phyloP scores from a whole-genome alignment of 1,140 invertebrate species.

The Drosophila yakuba region DNA sequence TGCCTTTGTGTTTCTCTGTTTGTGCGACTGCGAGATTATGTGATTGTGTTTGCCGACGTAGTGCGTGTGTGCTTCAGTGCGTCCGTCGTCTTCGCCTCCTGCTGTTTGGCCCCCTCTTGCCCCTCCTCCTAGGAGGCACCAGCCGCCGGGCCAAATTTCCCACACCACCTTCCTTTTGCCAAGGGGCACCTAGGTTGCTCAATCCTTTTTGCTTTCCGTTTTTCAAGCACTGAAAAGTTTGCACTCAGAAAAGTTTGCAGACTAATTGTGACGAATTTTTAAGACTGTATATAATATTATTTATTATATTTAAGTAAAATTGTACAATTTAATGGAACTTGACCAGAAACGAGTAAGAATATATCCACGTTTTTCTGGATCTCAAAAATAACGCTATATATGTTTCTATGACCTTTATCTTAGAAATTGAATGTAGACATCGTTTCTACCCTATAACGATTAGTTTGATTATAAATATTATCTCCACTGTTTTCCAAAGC shows the following conservation, averaged over 20 bases:
- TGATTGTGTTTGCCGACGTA: slow-evolving; percentile 43
- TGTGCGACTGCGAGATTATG: slow-evolving; percentile 38
- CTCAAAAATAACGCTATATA: too few relatives aligned
- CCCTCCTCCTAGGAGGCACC: background rate
- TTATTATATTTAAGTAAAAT: too few relatives aligned
- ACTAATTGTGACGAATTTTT: too few relatives aligned
- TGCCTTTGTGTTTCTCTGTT: slow-evolving; percentile 17
- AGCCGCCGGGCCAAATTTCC: background rate
- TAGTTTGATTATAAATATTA: too few relatives aligned
- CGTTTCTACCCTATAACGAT: too few relatives aligned
- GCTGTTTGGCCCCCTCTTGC: slow-evolving; percentile 58
- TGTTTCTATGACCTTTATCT: too few relatives aligned
- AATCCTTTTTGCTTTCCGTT: slow-evolving; percentile 80
- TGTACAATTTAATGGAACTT: too few relatives aligned
- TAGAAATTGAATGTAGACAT: too few relatives aligned
- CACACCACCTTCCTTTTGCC: background rate
- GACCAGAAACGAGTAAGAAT: too few relatives aligned
- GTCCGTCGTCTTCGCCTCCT: slow-evolving; percentile 75
- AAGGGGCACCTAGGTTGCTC: slow-evolving; percentile 58
- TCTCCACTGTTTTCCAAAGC: too few relatives aligned
- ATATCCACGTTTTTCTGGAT: too few relatives aligned
- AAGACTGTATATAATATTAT: too few relatives aligned
- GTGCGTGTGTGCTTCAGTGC: slow-evolving; percentile 72
- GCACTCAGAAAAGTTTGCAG: slow-evolving; percentile 2
- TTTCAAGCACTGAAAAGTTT: slow-evolving; percentile 61